phyloP scores from a whole-genome alignment of 64 coral and sea anemone genomes.

The Dendronephthya gigantea region DNA sequence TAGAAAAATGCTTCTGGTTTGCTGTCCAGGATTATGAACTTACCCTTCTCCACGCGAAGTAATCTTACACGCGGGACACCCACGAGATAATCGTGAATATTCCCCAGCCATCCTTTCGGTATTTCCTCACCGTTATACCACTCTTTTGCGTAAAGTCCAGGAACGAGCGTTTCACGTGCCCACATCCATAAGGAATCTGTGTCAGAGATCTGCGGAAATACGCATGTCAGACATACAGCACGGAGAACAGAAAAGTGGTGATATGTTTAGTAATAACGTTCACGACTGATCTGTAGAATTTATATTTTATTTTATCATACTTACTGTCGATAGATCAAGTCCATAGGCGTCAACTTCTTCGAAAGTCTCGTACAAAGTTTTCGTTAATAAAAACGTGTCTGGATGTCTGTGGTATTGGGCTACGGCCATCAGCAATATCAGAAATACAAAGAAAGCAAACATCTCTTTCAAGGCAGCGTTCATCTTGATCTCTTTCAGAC shows the following conservation, averaged over 20 bases:
- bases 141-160: constrained; percentile 45
- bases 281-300: too few relatives aligned
- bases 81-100: constrained; percentile 68
- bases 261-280: too few relatives aligned
- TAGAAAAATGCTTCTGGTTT: too few relatives aligned
- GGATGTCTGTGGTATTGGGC: neutral
- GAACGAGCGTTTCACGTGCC: constrained; percentile 54
- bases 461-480: neutral
- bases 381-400: too few relatives aligned
- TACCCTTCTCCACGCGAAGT: constrained; percentile 59
- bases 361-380: too few relatives aligned
- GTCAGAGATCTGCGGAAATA: constrained; percentile 50
- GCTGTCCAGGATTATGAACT: too few relatives aligned
- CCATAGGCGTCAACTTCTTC: too few relatives aligned
- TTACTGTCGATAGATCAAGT: too few relatives aligned
- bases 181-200: constrained; percentile 64
- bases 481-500: constrained; percentile 78
- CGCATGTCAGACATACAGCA: too few relatives aligned
- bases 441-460: constrained; percentile 57
- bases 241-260: too few relatives aligned
- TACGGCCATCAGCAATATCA: constrained; percentile 42
- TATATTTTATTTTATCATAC: too few relatives aligned
- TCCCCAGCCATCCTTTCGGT: constrained; percentile 48
- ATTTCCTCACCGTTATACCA: constrained; percentile 58
- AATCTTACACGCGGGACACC: constrained; percentile 75